Percentiles rank a stretch among this genome's conserved stretches.
Evolutionary conservation across 2,888 invertebrate species (phyloP).

Genomic region (Chrysina gloriosa): DNA sequence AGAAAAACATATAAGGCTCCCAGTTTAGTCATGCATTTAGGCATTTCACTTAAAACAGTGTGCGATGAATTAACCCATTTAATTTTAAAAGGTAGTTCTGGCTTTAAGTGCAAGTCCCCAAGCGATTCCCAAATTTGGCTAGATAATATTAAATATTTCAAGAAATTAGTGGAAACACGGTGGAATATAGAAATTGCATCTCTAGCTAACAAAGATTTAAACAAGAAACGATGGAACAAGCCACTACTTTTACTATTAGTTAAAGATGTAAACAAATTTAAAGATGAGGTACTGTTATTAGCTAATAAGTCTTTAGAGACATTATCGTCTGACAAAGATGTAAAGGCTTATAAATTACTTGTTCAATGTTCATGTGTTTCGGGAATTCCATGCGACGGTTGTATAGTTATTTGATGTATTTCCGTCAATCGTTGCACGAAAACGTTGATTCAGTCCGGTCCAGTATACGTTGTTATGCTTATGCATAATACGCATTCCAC

Average conservation of each 20-base stretch:
- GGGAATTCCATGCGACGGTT: too few species aligned
- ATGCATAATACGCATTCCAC: too few species aligned
- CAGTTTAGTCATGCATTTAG: conserved; percentile 51
- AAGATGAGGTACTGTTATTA: conserved; percentile 44
- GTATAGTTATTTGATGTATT: too few species aligned
- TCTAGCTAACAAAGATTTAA: conserved; percentile 50
- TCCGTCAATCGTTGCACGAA: too few species aligned
- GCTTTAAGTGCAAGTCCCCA: conserved; percentile 46
- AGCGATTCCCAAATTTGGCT: conserved; percentile 19
- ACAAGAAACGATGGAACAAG: conserved; percentile 49
- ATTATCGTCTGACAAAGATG: conserved; percentile 42
- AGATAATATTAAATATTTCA: conserved; percentile 39
- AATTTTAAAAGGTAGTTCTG: conserved; percentile 47
- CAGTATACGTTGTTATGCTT: too few species aligned
- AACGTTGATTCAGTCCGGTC: too few species aligned
- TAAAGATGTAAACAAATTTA: conserved; percentile 49
- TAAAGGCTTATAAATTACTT: conserved; percentile 46
- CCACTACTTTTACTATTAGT: conserved; percentile 50
- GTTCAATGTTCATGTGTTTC: too few species aligned
- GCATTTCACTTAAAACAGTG: conserved; percentile 47
- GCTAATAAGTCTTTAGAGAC: conserved; percentile 37
- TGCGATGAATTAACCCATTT: conserved; percentile 49
- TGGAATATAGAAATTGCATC: conserved; percentile 50
- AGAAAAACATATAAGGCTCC: conserved; percentile 50
- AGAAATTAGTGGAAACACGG: conserved; percentile 42